Percentiles rank a stretch among this genome's conserved stretches.
Conservation (phyloP, 2,888 invertebrate genomes). For the Sphinx pinastri region DNA sequence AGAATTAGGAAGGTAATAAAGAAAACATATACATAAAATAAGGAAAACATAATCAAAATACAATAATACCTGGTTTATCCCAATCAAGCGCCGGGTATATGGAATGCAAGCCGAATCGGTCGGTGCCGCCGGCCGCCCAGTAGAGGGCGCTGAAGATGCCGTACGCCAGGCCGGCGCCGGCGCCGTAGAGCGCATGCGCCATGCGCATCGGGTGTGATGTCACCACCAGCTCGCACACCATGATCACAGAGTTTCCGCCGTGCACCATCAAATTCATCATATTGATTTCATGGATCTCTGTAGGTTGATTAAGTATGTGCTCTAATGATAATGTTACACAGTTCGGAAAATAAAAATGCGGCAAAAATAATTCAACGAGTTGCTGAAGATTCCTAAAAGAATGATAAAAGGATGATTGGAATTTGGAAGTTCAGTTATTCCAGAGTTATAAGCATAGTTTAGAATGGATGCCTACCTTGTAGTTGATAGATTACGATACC, state of each 20-base stretch:
- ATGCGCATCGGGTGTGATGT: constrained; percentile 89
- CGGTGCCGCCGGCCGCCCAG: constrained; percentile 76
- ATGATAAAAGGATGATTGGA: too few species aligned
- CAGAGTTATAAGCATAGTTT: too few species aligned
- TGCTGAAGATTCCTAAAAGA: too few species aligned
- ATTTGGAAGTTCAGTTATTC: too few species aligned
- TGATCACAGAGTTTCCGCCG: constrained; percentile 89
- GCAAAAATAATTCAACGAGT: too few species aligned
- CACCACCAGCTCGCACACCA: constrained; percentile 88
- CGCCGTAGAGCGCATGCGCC: constrained; percentile 85
- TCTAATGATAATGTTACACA: neutral
- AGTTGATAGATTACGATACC: too few species aligned
- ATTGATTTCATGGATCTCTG: constrained; percentile 85
- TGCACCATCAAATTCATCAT: constrained; percentile 89
- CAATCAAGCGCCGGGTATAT: constrained; percentile 92
- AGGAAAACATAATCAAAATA: neutral
- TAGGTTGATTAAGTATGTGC: constrained; percentile 31
- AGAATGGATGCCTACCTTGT: too few species aligned
- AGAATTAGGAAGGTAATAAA: too few species aligned
- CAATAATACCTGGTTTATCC: constrained; percentile 82
- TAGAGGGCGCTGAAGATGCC: constrained; percentile 79
- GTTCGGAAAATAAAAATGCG: too few species aligned
- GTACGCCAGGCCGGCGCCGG: constrained; percentile 83
- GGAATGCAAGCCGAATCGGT: constrained; percentile 82
- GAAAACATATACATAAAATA: too few species aligned